phyloP scores from a whole-genome alignment of 2,888 invertebrate genomes.

The Nomada flava region DNA sequence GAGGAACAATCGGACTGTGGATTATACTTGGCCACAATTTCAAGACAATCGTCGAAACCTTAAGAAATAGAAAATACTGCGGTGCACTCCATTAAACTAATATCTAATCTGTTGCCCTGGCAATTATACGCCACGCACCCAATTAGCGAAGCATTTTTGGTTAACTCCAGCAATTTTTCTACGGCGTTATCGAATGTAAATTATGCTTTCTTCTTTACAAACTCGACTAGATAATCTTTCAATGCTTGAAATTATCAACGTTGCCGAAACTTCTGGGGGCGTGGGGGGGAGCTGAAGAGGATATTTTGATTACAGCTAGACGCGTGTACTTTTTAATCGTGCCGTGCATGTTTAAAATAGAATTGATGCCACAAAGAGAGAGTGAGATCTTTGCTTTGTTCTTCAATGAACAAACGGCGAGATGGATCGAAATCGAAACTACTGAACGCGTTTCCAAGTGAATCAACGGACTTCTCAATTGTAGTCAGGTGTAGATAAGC shows the following conservation, averaged over 20 bases:
- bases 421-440: background rate
- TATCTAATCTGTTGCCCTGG: background rate
- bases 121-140: background rate
- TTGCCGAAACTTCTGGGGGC: no score
- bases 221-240: no score
- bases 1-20: no score
- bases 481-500: constrained; percentile 44
- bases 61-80: background rate
- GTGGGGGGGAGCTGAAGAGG: no score
- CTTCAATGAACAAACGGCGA: background rate
- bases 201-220: background rate
- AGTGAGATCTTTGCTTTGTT: no score
- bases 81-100: background rate
- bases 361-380: no score
- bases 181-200: background rate
- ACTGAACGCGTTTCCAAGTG: background rate
- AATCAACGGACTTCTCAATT: background rate
- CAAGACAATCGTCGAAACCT: background rate
- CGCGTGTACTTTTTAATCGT: no score
- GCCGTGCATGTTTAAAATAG: no score
- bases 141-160: background rate
- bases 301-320: no score
- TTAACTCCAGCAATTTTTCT: background rate
- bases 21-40: no score
- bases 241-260: no score